Evolutionary conservation across 1,140 invertebrate species (phyloP).

Genomic region (Chrysopa pallens): DNA sequence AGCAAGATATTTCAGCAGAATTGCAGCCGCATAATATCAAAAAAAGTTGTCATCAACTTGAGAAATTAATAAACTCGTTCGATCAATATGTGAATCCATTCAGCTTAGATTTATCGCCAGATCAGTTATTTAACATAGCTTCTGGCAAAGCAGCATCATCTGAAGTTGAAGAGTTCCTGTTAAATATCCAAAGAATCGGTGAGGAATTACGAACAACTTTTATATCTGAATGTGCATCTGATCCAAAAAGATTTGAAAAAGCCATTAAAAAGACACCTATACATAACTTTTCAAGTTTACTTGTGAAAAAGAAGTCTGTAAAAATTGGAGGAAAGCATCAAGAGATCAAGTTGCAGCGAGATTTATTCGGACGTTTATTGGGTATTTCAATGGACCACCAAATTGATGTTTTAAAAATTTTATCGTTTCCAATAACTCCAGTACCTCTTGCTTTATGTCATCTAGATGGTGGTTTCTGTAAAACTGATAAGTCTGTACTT

Average conservation of each 20-base stretch:
- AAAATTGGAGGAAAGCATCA: background rate
- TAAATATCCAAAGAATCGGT: slow-evolving; percentile 10
- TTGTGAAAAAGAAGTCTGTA: slow-evolving; percentile 2
- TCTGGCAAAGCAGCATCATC: slow-evolving; percentile 11
- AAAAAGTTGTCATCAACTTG: slow-evolving; percentile 4
- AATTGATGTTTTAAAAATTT: slow-evolving; percentile 6
- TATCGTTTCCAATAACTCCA: slow-evolving; percentile 4
- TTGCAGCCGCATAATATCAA: slow-evolving; percentile 5
- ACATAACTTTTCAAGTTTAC: slow-evolving; percentile 2
- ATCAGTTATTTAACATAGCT: slow-evolving; percentile 10
- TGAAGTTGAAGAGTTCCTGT: slow-evolving; percentile 9
- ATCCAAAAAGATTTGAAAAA: too few relatives aligned
- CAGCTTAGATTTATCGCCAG: too few relatives aligned
- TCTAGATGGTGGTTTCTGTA: slow-evolving; percentile 4
- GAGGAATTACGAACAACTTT: slow-evolving; percentile 3
- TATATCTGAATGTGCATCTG: background rate
- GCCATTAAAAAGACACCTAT: slow-evolving; percentile 2
- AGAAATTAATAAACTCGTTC: slow-evolving; percentile 9
- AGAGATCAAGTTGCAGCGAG: background rate
- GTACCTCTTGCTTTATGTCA: background rate
- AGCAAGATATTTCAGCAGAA: slow-evolving; percentile 7
- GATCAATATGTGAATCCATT: slow-evolving; percentile 1
- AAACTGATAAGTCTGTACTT: slow-evolving; percentile 4
- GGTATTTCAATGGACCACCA: slow-evolving; percentile 6
- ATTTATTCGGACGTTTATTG: slow-evolving; percentile 9